Conservation (phyloP, 2,797 vertebrate species). For the Brachymystax lenok region DNA sequence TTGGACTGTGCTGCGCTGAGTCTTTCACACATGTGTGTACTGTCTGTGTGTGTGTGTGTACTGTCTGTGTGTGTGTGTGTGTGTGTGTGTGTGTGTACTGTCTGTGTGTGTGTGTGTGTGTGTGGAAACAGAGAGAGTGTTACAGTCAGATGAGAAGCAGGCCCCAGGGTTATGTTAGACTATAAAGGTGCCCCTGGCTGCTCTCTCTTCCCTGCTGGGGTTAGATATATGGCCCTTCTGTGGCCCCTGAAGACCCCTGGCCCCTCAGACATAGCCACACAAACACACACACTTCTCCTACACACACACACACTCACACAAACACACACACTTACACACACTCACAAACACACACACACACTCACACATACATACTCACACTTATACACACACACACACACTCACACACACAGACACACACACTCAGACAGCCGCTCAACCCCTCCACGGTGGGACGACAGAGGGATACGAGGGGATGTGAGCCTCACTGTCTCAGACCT, state of each 20-base stretch:
- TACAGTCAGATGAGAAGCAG: slow-evolving; percentile 49
- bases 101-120: too few species aligned
- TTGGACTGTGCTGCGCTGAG: too few species aligned
- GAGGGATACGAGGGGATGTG: background rate
- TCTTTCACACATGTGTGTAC: background rate
- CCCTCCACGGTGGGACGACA: too few species aligned
- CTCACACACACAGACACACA: too few species aligned
- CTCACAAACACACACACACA: too few species aligned
- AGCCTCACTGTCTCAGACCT: background rate
- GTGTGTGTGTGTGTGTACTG: too few species aligned
- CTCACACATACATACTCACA: too few species aligned
- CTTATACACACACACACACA: too few species aligned
- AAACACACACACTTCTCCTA: too few species aligned
- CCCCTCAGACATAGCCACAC: too few species aligned
- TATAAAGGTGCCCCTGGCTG: slow-evolving; percentile 43
- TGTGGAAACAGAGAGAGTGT: slow-evolving; percentile 7
- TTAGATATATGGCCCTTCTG: slow-evolving; percentile 31
- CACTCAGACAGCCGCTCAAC: background rate
- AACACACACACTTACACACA: background rate
- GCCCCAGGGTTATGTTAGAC: slow-evolving; percentile 23
- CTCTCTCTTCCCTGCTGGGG: slow-evolving; percentile 23
- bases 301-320: background rate
- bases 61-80: too few species aligned
- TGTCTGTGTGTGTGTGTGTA: too few species aligned
- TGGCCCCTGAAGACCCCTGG: slow-evolving; percentile 11